These are phyloP conservation scores for Xenops minutus DNA, from an alignment of 2,797 vertebrate genomes.

Conservation along the genomic window DNA sequence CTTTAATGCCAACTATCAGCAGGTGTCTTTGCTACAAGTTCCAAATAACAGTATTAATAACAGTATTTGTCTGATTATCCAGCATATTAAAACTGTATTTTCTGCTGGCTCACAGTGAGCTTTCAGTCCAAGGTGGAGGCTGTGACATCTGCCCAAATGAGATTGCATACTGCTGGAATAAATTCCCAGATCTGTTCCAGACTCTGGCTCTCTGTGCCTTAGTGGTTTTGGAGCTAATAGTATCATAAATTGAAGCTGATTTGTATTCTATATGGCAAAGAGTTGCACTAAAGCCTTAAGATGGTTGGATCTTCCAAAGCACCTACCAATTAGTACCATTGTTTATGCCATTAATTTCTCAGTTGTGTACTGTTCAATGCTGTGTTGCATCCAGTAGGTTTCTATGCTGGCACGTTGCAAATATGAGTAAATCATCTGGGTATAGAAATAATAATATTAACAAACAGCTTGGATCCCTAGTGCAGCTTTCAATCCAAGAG, in stretches of 20 bases:
- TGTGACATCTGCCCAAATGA: constrained; percentile 16
- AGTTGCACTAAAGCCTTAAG: neutral
- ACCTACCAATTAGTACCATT: neutral
- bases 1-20: constrained; percentile 23
- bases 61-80: neutral
- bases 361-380: neutral
- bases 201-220: neutral
- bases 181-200: neutral
- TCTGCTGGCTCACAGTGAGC: neutral
- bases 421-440: neutral
- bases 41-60: neutral
- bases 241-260: constrained; percentile 26
- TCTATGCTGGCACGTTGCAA: neutral
- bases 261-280: neutral
- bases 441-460: neutral
- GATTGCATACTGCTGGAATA: neutral
- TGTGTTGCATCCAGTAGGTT: neutral
- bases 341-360: neutral
- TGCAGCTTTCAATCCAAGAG: neutral
- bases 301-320: neutral
- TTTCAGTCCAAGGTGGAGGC: neutral
- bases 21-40: neutral
- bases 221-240: neutral
- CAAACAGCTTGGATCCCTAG: neutral
- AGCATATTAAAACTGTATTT: constrained; percentile 15